A percentile compares a stretch with the other conserved stretches of the same genome.
phyloP scores from a whole-genome alignment of 2,797 vertebrate genomes.

The Acanthurus tractus region DNA sequence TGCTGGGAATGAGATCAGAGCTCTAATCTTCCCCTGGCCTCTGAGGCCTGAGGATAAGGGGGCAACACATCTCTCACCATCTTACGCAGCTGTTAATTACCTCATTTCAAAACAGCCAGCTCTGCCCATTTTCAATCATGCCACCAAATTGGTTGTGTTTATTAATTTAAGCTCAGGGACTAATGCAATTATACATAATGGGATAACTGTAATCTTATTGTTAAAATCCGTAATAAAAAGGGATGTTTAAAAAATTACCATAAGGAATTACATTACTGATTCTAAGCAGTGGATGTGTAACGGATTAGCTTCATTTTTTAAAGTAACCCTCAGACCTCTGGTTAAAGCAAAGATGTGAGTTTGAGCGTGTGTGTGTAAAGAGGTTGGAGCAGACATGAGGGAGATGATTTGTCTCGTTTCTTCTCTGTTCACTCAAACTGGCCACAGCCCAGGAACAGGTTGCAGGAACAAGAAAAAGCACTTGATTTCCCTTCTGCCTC shows the following conservation, averaged over 20 bases:
- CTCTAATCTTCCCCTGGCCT: constrained; percentile 98
- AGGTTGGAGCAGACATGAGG: constrained; percentile 37
- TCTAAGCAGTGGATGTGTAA: constrained; percentile 40
- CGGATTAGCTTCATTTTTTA: constrained; percentile 54
- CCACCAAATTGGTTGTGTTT: constrained; percentile 50
- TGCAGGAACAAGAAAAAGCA: constrained; percentile 85
- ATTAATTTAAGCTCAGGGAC: constrained; percentile 51
- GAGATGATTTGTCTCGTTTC: constrained; percentile 62
- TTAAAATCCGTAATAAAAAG: constrained; percentile 63
- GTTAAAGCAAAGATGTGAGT: constrained; percentile 45
- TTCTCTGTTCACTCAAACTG: constrained; percentile 52
- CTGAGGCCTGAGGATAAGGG: constrained; percentile 90
- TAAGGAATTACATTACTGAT: constrained; percentile 53
- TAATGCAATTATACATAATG: constrained; percentile 62
- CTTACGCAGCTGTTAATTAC: constrained; percentile 94
- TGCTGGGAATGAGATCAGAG: constrained; percentile 98
- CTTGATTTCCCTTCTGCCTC: constrained; percentile 62
- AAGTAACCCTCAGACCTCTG: constrained; percentile 43
- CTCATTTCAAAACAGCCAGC: constrained; percentile 92
- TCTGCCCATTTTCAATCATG: constrained; percentile 66
- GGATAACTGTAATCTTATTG: constrained; percentile 62
- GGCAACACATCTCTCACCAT: constrained; percentile 83
- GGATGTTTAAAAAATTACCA: constrained; percentile 58
- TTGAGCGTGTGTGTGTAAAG: constrained; percentile 20
- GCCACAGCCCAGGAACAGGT: constrained; percentile 63